These are phyloP conservation scores for Drosophila nebulosa DNA, from an alignment of 1,140 invertebrate species.

Conservation along the genomic window DNA sequence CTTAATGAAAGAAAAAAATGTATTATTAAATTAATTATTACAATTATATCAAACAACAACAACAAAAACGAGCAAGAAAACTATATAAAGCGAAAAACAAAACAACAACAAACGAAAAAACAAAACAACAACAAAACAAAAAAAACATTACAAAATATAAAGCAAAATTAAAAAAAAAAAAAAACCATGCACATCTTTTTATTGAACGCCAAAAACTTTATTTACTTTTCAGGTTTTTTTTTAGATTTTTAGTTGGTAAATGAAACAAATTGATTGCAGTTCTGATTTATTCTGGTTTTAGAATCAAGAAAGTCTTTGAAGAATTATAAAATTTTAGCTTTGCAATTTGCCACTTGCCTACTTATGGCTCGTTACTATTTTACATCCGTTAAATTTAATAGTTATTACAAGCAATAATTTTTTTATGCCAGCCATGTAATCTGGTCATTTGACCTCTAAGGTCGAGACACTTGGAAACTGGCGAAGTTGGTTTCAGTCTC, in stretches of 20 bases:
- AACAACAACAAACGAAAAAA: slow-evolving; percentile 58
- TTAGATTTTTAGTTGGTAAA: neutral
- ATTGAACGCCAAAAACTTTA: neutral
- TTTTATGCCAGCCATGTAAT: too few relatives aligned
- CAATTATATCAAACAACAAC: slow-evolving; percentile 58
- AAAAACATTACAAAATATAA: slow-evolving; percentile 66
- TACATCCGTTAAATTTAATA: too few relatives aligned
- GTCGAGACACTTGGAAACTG: too few relatives aligned
- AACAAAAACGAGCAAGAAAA: slow-evolving; percentile 30
- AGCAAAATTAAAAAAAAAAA: slow-evolving; percentile 35
- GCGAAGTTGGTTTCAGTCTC: too few relatives aligned
- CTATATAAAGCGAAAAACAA: slow-evolving; percentile 44
- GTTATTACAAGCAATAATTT: too few relatives aligned
- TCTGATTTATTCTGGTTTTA: too few relatives aligned
- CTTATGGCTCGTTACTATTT: too few relatives aligned
- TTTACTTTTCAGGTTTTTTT: neutral
- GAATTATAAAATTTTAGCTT: too few relatives aligned
- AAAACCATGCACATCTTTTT: neutral
- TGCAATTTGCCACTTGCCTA: too few relatives aligned
- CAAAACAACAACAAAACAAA: slow-evolving; percentile 37
- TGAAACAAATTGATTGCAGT: too few relatives aligned
- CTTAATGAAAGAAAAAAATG: slow-evolving; percentile 65
- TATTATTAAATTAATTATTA: slow-evolving; percentile 79
- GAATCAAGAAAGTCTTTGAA: too few relatives aligned
- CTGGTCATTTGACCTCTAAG: too few relatives aligned